Evolutionary conservation across 2,888 invertebrate species (phyloP).

Genomic region (Eupithecia subfuscata): DNA sequence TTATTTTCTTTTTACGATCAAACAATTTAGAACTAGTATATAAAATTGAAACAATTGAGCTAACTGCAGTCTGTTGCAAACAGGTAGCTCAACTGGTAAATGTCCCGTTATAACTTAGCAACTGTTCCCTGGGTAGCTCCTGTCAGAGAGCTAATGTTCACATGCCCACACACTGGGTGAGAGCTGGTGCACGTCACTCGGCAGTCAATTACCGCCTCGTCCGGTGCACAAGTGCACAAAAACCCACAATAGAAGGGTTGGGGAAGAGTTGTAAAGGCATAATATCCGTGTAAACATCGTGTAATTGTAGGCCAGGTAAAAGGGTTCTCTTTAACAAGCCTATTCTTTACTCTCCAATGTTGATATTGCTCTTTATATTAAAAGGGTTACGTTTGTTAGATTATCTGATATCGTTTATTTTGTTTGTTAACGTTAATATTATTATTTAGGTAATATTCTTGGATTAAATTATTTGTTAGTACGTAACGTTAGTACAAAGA

Average conservation of each 20-base stretch:
- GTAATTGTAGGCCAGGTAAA: constrained; percentile 78
- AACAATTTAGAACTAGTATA: too few species aligned
- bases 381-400: neutral
- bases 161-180: constrained; percentile 26
- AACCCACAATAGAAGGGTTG: constrained; percentile 76
- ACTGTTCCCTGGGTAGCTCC: neutral
- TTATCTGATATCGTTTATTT: neutral
- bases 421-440: neutral
- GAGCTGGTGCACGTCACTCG: constrained; percentile 45
- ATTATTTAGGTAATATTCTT: neutral
- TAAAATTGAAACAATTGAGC: too few species aligned
- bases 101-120: neutral
- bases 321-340: constrained; percentile 62
- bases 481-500: neutral
- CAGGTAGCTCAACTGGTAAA: neutral
- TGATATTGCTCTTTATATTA: constrained; percentile 34
- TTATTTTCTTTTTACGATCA: too few species aligned
- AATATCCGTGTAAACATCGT: constrained; percentile 81
- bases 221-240: constrained; percentile 74
- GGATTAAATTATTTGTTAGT: neutral
- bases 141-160: neutral
- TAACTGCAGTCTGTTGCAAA: too few species aligned
- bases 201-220: constrained; percentile 61
- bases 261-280: constrained; percentile 74
- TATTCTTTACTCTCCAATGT: constrained; percentile 48